Conservation (phyloP, 2,888 invertebrate species). For the Branchellion lobata region DNA sequence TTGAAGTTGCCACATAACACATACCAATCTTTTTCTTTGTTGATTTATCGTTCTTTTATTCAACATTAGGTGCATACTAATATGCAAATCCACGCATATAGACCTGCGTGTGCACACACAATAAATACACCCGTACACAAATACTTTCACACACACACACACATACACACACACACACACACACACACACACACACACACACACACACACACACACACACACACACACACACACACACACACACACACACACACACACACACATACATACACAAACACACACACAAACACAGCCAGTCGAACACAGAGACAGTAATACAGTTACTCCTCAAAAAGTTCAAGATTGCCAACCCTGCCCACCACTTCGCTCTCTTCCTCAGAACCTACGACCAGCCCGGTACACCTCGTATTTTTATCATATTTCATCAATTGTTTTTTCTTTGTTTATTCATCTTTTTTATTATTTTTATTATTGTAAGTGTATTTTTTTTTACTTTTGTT, state of each 20-base stretch:
- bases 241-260: constrained; percentile 10
- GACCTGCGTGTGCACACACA: too few relatives aligned
- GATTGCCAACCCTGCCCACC: constrained; percentile 67
- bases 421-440: not conserved
- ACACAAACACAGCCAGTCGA: constrained; percentile 60
- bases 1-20: too few relatives aligned
- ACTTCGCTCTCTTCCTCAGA: constrained; percentile 68
- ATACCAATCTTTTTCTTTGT: too few relatives aligned
- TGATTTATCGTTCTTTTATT: too few relatives aligned
- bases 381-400: constrained; percentile 49
- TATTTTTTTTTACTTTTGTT: too few relatives aligned
- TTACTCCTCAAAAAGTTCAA: constrained; percentile 66
- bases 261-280: not conserved
- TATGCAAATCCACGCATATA: too few relatives aligned
- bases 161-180: constrained; percentile 14
- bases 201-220: constrained; percentile 18
- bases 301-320: constrained; percentile 65
- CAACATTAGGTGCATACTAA: too few relatives aligned
- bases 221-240: constrained; percentile 1
- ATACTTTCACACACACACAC: too few relatives aligned
- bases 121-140: too few relatives aligned
- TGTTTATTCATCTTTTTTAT: not conserved
- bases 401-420: not conserved
- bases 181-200: constrained; percentile 16
- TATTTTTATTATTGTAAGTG: too few relatives aligned